Percentiles rank a stretch among this genome's conserved stretches.
These are phyloP conservation scores for Plebejus anna DNA, from an alignment of 2,888 invertebrate genomes.

Conservation along the genomic window DNA sequence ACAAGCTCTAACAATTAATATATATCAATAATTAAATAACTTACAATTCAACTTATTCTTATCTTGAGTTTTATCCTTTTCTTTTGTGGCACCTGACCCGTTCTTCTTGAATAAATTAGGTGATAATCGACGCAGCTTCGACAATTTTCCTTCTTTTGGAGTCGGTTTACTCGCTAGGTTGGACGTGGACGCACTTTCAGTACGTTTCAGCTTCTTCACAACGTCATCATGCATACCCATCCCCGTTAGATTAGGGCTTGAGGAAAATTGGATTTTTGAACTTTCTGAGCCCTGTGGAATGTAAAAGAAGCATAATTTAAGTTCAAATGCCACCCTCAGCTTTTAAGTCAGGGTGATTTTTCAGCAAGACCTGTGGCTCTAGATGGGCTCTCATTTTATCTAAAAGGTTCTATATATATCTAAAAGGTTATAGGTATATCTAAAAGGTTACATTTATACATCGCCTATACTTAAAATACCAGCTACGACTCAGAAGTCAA, in stretches of 20 bases:
- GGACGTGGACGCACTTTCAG: slow-evolving; percentile 62
- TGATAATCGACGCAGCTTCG: slow-evolving; percentile 57
- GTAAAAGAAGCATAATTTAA: not conserved
- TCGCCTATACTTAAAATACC: too few species aligned
- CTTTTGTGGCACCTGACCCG: slow-evolving; percentile 41
- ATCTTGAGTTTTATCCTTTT: slow-evolving; percentile 46
- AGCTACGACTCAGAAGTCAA: too few species aligned
- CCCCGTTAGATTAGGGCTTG: slow-evolving; percentile 64
- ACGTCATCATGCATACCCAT: slow-evolving; percentile 49
- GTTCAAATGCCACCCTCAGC: too few species aligned
- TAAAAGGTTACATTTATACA: too few species aligned
- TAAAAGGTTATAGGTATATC: too few species aligned
- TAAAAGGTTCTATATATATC: too few species aligned
- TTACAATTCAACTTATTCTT: slow-evolving; percentile 55
- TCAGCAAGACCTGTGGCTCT: too few species aligned
- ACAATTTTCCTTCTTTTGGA: slow-evolving; percentile 48
- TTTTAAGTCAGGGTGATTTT: too few species aligned
- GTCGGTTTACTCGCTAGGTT: slow-evolving; percentile 46
- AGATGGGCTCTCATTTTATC: too few species aligned
- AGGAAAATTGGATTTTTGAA: slow-evolving; percentile 61
- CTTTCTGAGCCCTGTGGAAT: slow-evolving; percentile 54
- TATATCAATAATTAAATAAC: slow-evolving; percentile 36
- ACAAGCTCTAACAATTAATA: too few species aligned
- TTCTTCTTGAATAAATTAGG: slow-evolving; percentile 61
- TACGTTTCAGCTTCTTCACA: slow-evolving; percentile 50